These are phyloP conservation scores for Merops nubicus DNA, from an alignment of 2,113 vertebrate species.

Conservation along the genomic window DNA sequence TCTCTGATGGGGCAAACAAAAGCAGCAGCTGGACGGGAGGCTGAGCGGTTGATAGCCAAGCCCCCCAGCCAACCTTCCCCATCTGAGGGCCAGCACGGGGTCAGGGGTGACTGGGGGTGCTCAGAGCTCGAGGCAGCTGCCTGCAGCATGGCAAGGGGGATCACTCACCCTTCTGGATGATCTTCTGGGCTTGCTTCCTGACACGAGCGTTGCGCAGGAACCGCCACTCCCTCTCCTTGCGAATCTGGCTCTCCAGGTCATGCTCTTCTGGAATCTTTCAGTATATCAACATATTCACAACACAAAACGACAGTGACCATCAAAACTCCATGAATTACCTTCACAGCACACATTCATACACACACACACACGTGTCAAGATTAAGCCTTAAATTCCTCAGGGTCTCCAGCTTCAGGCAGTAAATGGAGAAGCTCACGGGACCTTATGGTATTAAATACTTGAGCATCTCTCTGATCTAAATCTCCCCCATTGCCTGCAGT, in stretches of 20 bases:
- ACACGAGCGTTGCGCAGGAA: conserved; percentile 91
- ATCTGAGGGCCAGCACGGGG: accelerated
- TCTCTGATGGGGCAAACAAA: too few species aligned
- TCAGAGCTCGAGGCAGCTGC: neutral
- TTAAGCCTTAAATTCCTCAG: neutral
- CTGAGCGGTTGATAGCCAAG: accelerated
- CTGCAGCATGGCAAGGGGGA: neutral
- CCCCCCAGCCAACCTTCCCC: accelerated
- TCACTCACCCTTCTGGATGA: conserved; percentile 88
- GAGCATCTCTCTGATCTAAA: neutral
- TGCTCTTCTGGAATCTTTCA: conserved; percentile 93
- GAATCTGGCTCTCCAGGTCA: conserved; percentile 92
- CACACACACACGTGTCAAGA: accelerated
- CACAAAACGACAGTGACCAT: neutral
- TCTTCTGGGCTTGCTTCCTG: conserved; percentile 86
- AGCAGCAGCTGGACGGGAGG: neutral
- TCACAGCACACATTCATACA: accelerated
- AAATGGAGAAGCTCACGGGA: neutral
- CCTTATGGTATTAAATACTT: neutral
- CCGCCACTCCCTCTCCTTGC: conserved; percentile 95
- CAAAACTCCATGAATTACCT: accelerated
- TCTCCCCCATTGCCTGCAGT: neutral
- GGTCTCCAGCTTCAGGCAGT: neutral
- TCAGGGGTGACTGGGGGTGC: too few species aligned
- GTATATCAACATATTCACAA: neutral